Conservation (phyloP, 92 coral and sea anemone genomes). For the Palythoa heliodiscus region DNA sequence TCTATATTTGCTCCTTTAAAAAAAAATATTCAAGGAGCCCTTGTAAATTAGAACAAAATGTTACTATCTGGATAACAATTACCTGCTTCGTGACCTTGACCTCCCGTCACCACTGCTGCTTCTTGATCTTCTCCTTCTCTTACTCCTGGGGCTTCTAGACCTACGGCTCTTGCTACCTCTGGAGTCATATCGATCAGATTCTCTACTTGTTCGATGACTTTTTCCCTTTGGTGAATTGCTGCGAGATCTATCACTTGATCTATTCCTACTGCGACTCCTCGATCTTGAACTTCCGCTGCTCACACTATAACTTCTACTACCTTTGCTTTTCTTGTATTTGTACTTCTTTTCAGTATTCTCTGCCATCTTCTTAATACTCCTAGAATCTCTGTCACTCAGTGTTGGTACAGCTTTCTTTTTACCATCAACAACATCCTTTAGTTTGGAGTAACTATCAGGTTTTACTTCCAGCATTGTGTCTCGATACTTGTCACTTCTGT, state of each 20-base stretch:
- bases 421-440: background rate
- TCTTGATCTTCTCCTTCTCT: constrained; percentile 21
- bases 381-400: constrained; percentile 5
- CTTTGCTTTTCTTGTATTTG: constrained; percentile 9
- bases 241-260: constrained; percentile 31
- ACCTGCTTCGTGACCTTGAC: constrained; percentile 35
- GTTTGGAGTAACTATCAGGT: background rate
- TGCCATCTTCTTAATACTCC: background rate
- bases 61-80: background rate
- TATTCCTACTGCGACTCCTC: constrained; percentile 62
- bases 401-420: background rate
- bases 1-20: too few species aligned
- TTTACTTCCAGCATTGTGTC: background rate
- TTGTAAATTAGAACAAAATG: too few species aligned
- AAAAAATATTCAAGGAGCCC: too few species aligned
- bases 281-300: constrained; percentile 73
- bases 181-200: background rate
- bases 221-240: constrained; percentile 3
- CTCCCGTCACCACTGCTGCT: background rate
- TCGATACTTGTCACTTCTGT: background rate
- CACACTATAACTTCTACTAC: constrained; percentile 57
- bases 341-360: constrained; percentile 5
- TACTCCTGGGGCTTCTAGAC: constrained; percentile 25
- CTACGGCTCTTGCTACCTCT: constrained; percentile 6
- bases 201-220: background rate